Base-by-base conservation (phyloP, 2,113 vertebrate species). In the Micromys minutus region DNA sequence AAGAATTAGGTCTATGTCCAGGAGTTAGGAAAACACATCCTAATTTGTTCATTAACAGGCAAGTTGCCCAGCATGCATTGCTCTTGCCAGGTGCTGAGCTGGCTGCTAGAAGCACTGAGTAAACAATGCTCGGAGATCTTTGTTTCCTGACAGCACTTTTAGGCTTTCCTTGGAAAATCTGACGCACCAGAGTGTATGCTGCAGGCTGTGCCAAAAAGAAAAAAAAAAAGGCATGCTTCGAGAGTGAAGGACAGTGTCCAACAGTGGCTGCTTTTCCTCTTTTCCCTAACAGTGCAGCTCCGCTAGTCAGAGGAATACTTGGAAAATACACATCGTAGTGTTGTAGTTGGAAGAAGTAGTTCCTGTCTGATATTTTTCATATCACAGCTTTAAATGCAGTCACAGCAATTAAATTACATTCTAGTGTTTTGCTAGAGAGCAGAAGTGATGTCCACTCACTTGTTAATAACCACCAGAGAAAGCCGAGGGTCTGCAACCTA, bases 1-100 rank as follows among this genome's bases (percentile, higher is more conserved):
- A 89, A 80, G 55, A 89, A 86, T 93, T 96, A 81, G 19, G 76
- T 79, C 85, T 39, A 19, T 34, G 85, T 89, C 85, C 0, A 71
- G 39, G 52, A 87, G 71, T 88, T 81, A 74, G 15, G 59, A 91
- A 94, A 94, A 52, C n/a, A 4, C 3, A 69, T 92, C 3, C 61
- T 63, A 42, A 72, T 77, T 80, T 92, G 21, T 71, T 93, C 12
- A 84, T n/a, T 87, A 90, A 13, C 3, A 74, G 91, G 71, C 69
- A 80, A 8, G 5, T 63, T 63, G 36, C 52, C 67, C 57, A 81
- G 75, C 22, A 8, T 76, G 34, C 3, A 6, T 13, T 42, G 39
- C 15, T 0, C 6, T 12, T 39, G 39, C 26, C 81, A 81, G 76
- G 36, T n/a, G 85, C 45, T 93, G 45, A 76, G 42, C 45, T 59